These are phyloP conservation scores for Chelonus formosanus DNA, from an alignment of 2,888 invertebrate species.

Conservation along the genomic window DNA sequence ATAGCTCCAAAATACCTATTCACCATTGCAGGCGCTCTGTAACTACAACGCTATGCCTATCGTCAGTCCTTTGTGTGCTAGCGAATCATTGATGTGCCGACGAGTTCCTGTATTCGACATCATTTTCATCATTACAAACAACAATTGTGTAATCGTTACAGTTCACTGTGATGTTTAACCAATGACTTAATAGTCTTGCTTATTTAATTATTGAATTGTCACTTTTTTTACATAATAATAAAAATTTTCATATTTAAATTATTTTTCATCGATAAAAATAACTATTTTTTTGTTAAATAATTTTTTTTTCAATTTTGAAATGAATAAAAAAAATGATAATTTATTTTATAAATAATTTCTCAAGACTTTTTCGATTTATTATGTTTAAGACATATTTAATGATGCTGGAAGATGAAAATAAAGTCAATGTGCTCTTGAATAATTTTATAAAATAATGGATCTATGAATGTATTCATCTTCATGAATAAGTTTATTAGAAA, in stretches of 20 bases:
- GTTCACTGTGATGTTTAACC: conserved; percentile 12
- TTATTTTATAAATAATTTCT: too few species aligned
- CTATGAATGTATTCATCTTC: too few species aligned
- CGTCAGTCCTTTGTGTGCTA: conserved; percentile 28
- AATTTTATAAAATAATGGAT: too few species aligned
- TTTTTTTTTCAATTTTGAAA: not conserved
- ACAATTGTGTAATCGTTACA: conserved; percentile 29
- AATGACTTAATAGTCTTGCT: not conserved
- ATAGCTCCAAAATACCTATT: conserved; percentile 55
- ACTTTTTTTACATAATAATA: not conserved
- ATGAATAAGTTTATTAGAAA: too few species aligned
- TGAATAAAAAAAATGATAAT: not conserved
- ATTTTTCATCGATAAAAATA: too few species aligned
- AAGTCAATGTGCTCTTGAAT: too few species aligned
- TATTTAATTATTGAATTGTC: not conserved
- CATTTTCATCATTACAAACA: conserved; percentile 28
- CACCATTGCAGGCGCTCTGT: conserved; percentile 41
- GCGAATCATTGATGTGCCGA: conserved; percentile 31
- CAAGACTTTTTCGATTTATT: too few species aligned
- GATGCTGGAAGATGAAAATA: too few species aligned
- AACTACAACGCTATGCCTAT: conserved; percentile 30
- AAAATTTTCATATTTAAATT: too few species aligned
- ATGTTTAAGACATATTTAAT: too few species aligned
- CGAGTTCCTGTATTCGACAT: conserved; percentile 21
- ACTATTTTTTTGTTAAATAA: too few species aligned